Conservation (phyloP, 2,113 vertebrate genomes). For the Thalassoma bifasciatum region DNA sequence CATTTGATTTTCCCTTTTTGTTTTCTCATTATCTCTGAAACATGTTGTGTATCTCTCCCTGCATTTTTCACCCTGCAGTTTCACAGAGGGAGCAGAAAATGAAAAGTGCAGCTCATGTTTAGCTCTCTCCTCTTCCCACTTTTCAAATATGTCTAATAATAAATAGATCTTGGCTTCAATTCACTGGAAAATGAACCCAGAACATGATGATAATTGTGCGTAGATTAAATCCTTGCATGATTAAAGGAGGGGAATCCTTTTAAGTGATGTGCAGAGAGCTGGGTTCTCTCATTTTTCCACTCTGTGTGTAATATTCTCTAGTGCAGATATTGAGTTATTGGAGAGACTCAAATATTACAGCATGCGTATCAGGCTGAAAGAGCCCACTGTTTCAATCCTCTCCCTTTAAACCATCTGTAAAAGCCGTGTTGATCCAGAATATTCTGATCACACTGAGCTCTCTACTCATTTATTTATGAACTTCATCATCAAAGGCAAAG, state of each 20-base stretch:
- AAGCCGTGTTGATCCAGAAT: constrained; percentile 11
- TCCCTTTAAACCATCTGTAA: constrained; percentile 2
- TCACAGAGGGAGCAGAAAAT: constrained; percentile 54
- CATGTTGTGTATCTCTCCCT: constrained; percentile 29
- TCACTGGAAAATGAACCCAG: constrained; percentile 67
- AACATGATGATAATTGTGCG: constrained; percentile 65
- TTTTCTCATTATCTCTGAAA: constrained; percentile 77
- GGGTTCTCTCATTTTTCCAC: constrained; percentile 1
- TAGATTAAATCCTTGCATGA: constrained; percentile 60
- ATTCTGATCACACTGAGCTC: not conserved
- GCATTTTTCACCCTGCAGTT: constrained; percentile 42
- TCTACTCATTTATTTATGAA: constrained; percentile 7
- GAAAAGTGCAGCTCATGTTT: constrained; percentile 52
- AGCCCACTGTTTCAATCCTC: constrained; percentile 14
- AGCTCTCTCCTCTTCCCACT: constrained; percentile 48
- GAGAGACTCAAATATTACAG: constrained; percentile 15
- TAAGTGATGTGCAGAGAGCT: not conserved
- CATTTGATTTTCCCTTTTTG: constrained; percentile 73
- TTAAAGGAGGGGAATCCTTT: constrained; percentile 49
- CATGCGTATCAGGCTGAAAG: not conserved
- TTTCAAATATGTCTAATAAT: constrained; percentile 68
- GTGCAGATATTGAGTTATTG: not conserved
- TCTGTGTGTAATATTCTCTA: constrained; percentile 8
- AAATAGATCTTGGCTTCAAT: constrained; percentile 71
- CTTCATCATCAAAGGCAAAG: constrained; percentile 23